A percentile compares a stretch with the other conserved stretches of the same genome.
Conservation (phyloP, 23 tunicate genomes). For the Ciona savignyi region DNA sequence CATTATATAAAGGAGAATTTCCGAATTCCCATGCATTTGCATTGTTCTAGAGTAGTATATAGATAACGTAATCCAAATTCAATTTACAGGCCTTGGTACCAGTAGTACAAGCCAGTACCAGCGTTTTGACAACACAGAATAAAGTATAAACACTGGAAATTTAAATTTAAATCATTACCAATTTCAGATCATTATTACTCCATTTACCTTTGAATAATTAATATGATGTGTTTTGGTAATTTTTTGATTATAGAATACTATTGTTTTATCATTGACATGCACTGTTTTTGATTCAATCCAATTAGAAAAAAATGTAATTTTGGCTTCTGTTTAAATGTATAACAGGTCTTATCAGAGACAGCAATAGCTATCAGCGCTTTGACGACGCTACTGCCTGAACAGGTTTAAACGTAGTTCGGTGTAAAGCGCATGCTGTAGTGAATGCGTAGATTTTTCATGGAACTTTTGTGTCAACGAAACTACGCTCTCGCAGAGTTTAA, state of each 20-base stretch:
- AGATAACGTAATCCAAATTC: background rate
- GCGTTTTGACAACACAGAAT: slow-evolving; percentile 47
- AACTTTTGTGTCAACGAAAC: too few species aligned
- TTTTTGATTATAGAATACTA: too few species aligned
- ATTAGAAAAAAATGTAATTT: background rate
- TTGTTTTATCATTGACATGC: background rate
- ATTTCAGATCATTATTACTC: too few species aligned
- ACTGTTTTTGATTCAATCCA: background rate
- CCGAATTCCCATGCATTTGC: too few species aligned
- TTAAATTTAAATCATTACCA: too few species aligned
- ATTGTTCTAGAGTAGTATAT: background rate
- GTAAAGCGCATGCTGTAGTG: too few species aligned
- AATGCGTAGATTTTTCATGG: too few species aligned
- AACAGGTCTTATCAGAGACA: slow-evolving; percentile 23
- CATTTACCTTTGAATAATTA: too few species aligned
- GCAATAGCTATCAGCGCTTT: slow-evolving; percentile 32
- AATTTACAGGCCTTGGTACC: slow-evolving; percentile 14
- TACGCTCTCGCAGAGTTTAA: too few species aligned
- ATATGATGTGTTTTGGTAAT: too few species aligned
- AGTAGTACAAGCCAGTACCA: slow-evolving; percentile 31
- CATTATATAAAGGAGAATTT: too few species aligned
- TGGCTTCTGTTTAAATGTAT: background rate
- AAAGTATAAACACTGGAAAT: background rate
- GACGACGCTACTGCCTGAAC: slow-evolving; percentile 36
- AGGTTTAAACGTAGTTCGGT: too few species aligned